A percentile compares a stretch with the other conserved stretches of the same genome.
phyloP scores from a whole-genome alignment of 2,113 vertebrate species.

The human region GRCh38 chr17:5277501-5278000 shows the following conservation, averaged over 20 bases:
- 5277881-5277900: neutral
- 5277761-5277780: conserved; percentile 3
- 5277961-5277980: neutral
- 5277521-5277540: neutral
- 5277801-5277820: neutral
- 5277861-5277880: conserved; percentile 14
- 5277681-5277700: neutral
- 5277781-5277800: neutral
- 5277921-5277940: neutral
- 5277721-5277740: neutral
- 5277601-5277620: neutral
- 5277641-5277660: neutral
- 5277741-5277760: neutral
- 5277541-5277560: neutral
- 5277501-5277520: neutral
- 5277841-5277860: neutral
- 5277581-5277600: neutral
- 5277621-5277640: neutral
- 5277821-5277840: neutral
- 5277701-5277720: neutral
- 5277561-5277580: neutral
- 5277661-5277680: neutral
- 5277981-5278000: neutral
- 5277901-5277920: neutral
- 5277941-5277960: neutral